Evolutionary conservation across 2,113 vertebrate genomes (phyloP), one percentile per base, ranked within the genome.

Genomic region (Stigmatopora argus): DNA sequence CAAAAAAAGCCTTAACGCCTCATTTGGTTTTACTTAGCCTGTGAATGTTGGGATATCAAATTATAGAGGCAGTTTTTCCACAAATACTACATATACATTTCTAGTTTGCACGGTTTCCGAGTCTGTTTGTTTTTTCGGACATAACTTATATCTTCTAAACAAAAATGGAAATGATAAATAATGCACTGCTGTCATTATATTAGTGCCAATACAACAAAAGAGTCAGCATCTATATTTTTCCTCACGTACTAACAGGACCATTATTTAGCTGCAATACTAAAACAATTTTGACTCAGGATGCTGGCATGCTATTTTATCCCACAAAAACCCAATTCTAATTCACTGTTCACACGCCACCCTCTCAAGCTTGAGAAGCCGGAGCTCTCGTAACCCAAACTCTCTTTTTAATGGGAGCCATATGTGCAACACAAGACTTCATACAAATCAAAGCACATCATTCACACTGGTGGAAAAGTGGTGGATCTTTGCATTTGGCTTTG

Each of bases 331-430:
- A 81, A 75, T 74, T 73, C 60, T 72, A 80, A 84, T 66, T 78
- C 56, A 67, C 70, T 65, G 67, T 79, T 86, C 78, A 83, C 80
- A 86, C 83, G 78, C 75, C 73, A 85, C 74, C 73, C 69, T 78
- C 64, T 41, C 21, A 7, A 64, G 67, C 64, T 68, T 51, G 60
- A 57, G 71, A 62, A 72, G 66, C 65, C 72, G 79, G 80, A 74
- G 82, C 84, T 79, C 70, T 12, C 53, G 76, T 81, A 82, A 85
- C 82, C 74, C 45, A 56, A 85, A 78, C 69, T 48, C 58, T n/a
- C 69, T 55, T 3, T 63, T 63, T 86, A 82, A 89, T 85, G 74
- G 72, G 51, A 81, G 57, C 84, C 87, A 87, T 73, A 71, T 89
- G 86, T 69, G 71, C 71, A 71, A 31, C 58, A 73, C 69, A 75